Conservation (phyloP, 2,113 vertebrate genomes). For the Zapornia atra region DNA sequence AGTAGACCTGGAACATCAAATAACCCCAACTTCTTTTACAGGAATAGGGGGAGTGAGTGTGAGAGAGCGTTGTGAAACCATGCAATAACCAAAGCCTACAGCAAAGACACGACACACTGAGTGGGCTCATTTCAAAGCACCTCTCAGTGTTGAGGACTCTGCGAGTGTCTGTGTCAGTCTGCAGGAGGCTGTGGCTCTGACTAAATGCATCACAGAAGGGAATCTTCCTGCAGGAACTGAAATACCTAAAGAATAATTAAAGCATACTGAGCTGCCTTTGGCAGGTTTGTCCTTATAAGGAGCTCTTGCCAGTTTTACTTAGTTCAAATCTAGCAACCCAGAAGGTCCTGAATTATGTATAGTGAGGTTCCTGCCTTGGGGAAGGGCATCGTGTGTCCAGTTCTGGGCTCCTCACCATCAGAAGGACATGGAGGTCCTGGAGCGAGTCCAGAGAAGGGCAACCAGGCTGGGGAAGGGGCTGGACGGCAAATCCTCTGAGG, state of each 20-base stretch:
- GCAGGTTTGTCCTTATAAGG: not conserved
- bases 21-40: not conserved
- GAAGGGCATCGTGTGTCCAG: not conserved
- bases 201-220: not conserved
- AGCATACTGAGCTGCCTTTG: not conserved
- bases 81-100: not conserved
- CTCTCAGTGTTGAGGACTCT: not conserved
- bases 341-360: not conserved
- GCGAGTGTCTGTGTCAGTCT: not conserved
- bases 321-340: not conserved
- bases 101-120: not conserved
- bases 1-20: constrained; percentile 83
- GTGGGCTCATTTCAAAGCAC: not conserved
- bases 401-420: too few species aligned
- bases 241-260: not conserved
- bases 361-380: not conserved
- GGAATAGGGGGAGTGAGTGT: not conserved
- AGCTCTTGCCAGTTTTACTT: not conserved
- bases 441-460: too few species aligned
- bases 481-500: too few species aligned
- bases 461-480: too few species aligned
- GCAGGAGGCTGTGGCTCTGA: not conserved
- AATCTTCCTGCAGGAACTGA: not conserved
- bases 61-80: not conserved
- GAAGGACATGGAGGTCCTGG: too few species aligned